Conservation (phyloP, 1,140 invertebrate species). For the Orchesella cincta region DNA sequence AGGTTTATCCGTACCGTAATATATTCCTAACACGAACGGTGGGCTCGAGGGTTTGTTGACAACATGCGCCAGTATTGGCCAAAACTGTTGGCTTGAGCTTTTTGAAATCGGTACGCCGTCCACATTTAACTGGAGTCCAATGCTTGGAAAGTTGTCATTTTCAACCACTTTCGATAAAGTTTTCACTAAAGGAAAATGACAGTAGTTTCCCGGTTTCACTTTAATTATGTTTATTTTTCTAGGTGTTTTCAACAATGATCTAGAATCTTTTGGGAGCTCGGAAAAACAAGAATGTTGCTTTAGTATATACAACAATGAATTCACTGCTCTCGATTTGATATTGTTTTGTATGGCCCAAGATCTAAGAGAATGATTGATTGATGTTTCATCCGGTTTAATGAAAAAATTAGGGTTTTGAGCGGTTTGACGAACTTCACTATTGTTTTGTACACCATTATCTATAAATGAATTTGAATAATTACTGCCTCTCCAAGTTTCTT, state of each 20-base stretch:
- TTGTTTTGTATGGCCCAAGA: no score
- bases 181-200: background rate
- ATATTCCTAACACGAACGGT: slow-evolving; percentile 31
- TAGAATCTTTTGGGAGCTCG: background rate
- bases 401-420: no score
- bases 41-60: background rate
- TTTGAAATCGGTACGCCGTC: slow-evolving; percentile 38
- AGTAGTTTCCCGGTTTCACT: slow-evolving; percentile 5
- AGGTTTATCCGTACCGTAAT: slow-evolving; percentile 34
- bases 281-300: background rate
- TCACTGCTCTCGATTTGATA: no score
- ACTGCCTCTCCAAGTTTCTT: no score
- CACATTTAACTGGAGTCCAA: slow-evolving; percentile 30
- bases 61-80: slow-evolving; percentile 34
- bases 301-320: background rate
- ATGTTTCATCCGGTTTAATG: no score
- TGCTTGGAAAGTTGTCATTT: background rate
- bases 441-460: no score
- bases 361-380: no score
- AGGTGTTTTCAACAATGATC: slow-evolving; percentile 6
- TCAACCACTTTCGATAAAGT: background rate
- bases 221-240: background rate
- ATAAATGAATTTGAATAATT: no score
- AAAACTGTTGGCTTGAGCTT: slow-evolving; percentile 31
- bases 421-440: no score